phyloP scores from a whole-genome alignment of 2,113 vertebrate genomes.

The Emydocephalus ijimae region DNA sequence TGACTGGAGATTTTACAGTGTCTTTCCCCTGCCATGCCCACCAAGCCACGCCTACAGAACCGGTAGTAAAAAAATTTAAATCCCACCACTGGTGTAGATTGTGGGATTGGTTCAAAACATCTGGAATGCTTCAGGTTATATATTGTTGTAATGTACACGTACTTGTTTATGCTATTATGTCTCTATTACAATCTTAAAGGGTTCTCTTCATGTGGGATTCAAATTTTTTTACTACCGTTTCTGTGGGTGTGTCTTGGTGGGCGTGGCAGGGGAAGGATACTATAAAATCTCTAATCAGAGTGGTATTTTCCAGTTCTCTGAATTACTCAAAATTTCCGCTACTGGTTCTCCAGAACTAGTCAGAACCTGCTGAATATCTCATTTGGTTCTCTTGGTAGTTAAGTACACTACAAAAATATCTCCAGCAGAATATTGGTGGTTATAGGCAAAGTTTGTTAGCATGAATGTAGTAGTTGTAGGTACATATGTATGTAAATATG shows the following conservation, averaged over 20 bases:
- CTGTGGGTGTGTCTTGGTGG: too few species aligned
- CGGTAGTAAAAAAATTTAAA: too few species aligned
- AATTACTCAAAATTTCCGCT: too few species aligned
- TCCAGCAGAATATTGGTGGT: background rate
- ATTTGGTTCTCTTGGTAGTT: background rate
- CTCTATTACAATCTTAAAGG: background rate
- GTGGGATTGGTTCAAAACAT: background rate
- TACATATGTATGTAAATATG: background rate
- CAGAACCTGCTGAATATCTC: too few species aligned
- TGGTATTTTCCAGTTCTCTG: too few species aligned
- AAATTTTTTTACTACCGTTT: too few species aligned
- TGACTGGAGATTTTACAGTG: too few species aligned
- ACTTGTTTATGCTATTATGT: background rate
- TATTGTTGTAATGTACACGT: background rate
- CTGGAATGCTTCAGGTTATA: background rate
- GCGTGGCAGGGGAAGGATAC: too few species aligned
- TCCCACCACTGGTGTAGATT: background rate
- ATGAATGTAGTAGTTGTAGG: background rate
- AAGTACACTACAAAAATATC: background rate
- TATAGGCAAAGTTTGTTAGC: background rate
- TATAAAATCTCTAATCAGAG: too few species aligned
- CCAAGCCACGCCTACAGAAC: too few species aligned
- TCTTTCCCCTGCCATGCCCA: too few species aligned
- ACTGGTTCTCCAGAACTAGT: too few species aligned
- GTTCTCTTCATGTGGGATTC: background rate